Evolutionary conservation across 1,140 invertebrate species (phyloP).

Genomic region (Conus ventricosus): DNA sequence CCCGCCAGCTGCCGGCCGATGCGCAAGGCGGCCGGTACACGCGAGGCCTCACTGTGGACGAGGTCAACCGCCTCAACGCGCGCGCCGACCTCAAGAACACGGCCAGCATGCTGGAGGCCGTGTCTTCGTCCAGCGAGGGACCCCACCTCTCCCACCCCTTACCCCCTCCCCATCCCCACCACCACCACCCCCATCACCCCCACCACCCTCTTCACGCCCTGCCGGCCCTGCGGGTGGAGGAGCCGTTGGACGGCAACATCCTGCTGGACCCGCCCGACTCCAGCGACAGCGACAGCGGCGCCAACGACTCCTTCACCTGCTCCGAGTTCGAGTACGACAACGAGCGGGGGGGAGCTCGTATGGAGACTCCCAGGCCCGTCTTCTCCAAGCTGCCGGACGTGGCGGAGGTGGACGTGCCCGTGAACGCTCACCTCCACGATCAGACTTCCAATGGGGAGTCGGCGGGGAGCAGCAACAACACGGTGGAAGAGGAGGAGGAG

Average conservation of each 20-base stretch:
- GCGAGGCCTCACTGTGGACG: constrained; percentile 89
- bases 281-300: constrained; percentile 89
- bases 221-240: constrained; percentile 77
- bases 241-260: constrained; percentile 53
- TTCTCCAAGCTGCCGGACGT: constrained; percentile 83
- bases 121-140: constrained; percentile 86
- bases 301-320: constrained; percentile 97
- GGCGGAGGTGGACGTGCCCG: constrained; percentile 75
- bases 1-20: background rate
- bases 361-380: constrained; percentile 77
- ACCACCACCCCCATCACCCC: constrained; percentile 53
- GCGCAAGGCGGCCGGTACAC: background rate
- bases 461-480: constrained; percentile 90
- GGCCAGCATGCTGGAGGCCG: constrained; percentile 93
- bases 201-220: constrained; percentile 83
- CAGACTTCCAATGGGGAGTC: constrained; percentile 95
- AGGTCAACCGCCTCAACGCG: constrained; percentile 92
- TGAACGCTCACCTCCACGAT: constrained; percentile 77
- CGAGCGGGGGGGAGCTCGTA: constrained; percentile 79
- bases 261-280: constrained; percentile 78
- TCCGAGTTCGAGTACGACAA: constrained; percentile 97
- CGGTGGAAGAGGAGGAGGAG: constrained; percentile 87
- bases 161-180: constrained; percentile 85
- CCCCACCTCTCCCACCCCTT: constrained; percentile 74
- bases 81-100: constrained; percentile 86